These are phyloP conservation scores for Halichondria panicea DNA, from an alignment of 37 sponge, comb jelly and placozoan species.

Conservation along the genomic window DNA sequence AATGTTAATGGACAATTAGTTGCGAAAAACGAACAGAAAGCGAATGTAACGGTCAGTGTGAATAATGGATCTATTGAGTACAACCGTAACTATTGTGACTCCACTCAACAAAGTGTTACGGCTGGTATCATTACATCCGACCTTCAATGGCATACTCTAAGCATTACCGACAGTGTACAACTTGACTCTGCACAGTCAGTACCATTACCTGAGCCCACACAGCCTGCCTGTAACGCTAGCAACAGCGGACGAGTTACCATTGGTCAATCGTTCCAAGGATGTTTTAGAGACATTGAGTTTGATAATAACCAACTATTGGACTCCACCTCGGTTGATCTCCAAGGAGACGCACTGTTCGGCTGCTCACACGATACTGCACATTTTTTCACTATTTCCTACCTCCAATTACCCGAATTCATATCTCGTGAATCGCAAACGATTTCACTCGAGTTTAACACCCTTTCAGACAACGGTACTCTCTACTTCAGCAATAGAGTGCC, in stretches of 20 bases:
- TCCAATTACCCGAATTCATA: slow-evolving; percentile 14
- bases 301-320: not conserved
- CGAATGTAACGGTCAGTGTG: too few relatives aligned
- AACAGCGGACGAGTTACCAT: not conserved
- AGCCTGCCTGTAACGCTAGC: slow-evolving; percentile 1
- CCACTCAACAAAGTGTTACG: too few relatives aligned
- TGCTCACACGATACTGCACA: slow-evolving; percentile 44
- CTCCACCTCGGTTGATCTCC: slow-evolving; percentile 17
- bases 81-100: slow-evolving; percentile 4
- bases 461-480: slow-evolving; percentile 5
- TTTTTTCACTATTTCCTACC: slow-evolving; percentile 26
- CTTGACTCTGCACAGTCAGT: not conserved
- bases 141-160: slow-evolving; percentile 23
- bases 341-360: slow-evolving; percentile 26
- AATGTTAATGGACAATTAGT: too few relatives aligned
- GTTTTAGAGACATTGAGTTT: slow-evolving; percentile 21
- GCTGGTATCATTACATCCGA: too few relatives aligned
- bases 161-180: not conserved
- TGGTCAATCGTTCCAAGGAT: slow-evolving; percentile 20
- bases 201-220: not conserved
- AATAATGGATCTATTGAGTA: not conserved
- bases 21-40: too few relatives aligned
- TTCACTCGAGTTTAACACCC: slow-evolving; percentile 29
- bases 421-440: slow-evolving; percentile 11
- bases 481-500: slow-evolving; percentile 27